Conservation (phyloP, 23 tunicate species). For the Trididemnum miniatum region DNA sequence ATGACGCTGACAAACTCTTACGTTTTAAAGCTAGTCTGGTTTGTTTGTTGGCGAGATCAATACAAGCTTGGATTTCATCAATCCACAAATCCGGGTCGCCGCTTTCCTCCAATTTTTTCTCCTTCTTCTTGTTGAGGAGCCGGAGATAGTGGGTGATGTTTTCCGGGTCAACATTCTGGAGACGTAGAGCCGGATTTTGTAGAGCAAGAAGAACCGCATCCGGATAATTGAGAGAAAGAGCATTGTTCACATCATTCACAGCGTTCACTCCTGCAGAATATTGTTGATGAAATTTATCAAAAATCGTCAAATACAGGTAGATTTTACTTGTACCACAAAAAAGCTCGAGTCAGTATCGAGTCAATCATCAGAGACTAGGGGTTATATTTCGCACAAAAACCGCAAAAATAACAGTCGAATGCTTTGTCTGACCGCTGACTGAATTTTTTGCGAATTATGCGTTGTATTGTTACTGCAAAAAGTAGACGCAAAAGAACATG, state of each 20-base stretch:
- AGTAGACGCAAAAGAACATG: no score
- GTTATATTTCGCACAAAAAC: no score
- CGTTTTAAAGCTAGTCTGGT: conserved; percentile 78
- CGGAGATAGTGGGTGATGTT: conserved; percentile 85
- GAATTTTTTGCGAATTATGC: no score
- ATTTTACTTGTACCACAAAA: no score
- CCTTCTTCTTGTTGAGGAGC: conserved; percentile 79
- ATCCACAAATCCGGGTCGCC: conserved; percentile 91
- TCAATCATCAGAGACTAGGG: no score
- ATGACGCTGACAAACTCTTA: no score
- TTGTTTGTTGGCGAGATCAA: conserved; percentile 72
- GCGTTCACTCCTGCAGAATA: conserved; percentile 79
- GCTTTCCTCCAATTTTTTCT: conserved; percentile 57
- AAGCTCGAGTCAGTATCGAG: no score
- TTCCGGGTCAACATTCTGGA: conserved; percentile 75
- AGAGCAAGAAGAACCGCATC: conserved; percentile 69
- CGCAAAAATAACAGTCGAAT: no score
- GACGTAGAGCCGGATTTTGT: conserved; percentile 84
- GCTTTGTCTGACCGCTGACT: no score
- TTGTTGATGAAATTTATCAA: no score
- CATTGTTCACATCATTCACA: conserved; percentile 82
- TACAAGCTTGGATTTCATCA: conserved; percentile 85
- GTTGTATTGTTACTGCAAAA: no score
- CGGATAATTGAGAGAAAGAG: conserved; percentile 50
- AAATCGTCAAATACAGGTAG: no score